Percentiles rank a stretch among this genome's conserved stretches.
Evolutionary conservation across 2,888 invertebrate genomes (phyloP).

Genomic region (Drosophila lacicola): DNA sequence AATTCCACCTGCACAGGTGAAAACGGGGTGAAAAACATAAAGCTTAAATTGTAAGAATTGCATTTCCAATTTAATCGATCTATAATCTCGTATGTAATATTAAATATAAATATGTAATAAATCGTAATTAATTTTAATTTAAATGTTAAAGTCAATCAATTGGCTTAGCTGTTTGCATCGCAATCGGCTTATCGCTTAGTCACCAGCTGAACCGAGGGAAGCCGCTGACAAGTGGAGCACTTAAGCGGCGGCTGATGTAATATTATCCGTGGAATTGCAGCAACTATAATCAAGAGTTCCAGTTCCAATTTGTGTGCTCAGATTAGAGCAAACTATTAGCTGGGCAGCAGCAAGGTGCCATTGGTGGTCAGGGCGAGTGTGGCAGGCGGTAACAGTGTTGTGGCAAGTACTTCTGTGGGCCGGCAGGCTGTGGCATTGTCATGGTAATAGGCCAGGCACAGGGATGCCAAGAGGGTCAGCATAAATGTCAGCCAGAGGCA

Average conservation of each 20-base stretch:
- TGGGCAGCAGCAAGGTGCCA: constrained; percentile 45
- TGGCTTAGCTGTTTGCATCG: background rate
- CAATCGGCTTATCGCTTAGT: constrained; percentile 34
- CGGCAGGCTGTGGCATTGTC: constrained; percentile 38
- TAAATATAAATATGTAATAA: constrained; percentile 7
- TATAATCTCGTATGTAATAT: background rate
- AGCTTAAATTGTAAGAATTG: no score
- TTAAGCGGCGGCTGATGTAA: constrained; percentile 60
- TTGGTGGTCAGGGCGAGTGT: constrained; percentile 37
- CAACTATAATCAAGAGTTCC: constrained; percentile 38
- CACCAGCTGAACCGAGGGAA: constrained; percentile 24
- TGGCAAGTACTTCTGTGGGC: constrained; percentile 37
- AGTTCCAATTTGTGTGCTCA: constrained; percentile 19
- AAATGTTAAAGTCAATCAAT: constrained; percentile 18
- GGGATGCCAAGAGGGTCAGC: constrained; percentile 85
- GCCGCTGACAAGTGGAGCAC: constrained; percentile 1
- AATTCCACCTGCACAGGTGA: no score
- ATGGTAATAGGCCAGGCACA: constrained; percentile 82
- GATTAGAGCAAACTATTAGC: constrained; percentile 32
- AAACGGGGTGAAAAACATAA: no score
- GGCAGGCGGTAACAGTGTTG: constrained; percentile 35
- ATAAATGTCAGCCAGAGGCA: constrained; percentile 86
- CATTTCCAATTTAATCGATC: no score
- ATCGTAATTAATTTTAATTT: constrained; percentile 10
- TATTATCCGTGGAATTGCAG: constrained; percentile 51